These are phyloP conservation scores for Sigmodon hispidus DNA, from an alignment of 2,113 vertebrate genomes.

Conservation along the genomic window DNA sequence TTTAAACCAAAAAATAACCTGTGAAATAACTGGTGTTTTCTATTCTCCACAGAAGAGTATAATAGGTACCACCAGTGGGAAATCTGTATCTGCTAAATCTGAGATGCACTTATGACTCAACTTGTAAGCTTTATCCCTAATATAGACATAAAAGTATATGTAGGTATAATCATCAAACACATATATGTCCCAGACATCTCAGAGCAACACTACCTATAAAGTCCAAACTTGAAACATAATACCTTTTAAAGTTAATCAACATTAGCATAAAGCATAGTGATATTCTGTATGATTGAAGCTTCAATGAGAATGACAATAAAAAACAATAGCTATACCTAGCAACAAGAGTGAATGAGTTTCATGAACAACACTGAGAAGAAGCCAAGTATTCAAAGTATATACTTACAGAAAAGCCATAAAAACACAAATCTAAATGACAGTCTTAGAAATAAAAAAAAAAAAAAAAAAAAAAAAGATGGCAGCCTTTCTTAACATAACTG, in stretches of 20 bases:
- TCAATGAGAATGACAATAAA: neutral
- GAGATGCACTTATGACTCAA: neutral
- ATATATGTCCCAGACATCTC: neutral
- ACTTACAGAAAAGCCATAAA: neutral
- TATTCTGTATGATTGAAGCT: neutral
- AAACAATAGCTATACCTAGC: neutral
- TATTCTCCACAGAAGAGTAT: neutral
- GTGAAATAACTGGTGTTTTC: neutral
- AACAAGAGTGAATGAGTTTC: neutral
- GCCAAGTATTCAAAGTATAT: neutral
- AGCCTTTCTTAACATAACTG: neutral
- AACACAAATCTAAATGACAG: neutral
- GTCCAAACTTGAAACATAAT: neutral
- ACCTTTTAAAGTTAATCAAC: neutral
- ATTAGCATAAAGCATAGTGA: neutral
- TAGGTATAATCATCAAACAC: neutral
- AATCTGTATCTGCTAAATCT: neutral
- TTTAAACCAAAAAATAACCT: neutral
- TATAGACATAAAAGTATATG: neutral
- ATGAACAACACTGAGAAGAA: neutral
- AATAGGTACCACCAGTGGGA: neutral
- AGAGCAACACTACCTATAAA: neutral
- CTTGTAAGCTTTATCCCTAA: neutral
- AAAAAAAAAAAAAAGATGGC: neutral
- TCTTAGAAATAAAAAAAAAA: neutral